Conservation (phyloP, 2,113 vertebrate species). For the Mustela lutreola region DNA sequence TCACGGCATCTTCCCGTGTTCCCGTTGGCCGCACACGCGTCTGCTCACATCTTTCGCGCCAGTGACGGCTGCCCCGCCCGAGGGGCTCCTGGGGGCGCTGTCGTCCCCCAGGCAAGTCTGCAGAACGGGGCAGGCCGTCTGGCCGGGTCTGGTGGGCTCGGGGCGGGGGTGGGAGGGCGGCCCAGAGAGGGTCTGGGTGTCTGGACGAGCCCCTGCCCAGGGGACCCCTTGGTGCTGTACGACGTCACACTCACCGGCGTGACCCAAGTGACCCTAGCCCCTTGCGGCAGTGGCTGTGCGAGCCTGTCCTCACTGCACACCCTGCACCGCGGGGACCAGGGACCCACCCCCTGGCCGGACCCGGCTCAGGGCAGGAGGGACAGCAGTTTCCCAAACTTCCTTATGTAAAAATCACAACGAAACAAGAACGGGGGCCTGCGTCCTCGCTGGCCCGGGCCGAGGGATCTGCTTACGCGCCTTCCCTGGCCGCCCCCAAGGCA, state of each 20-base stretch:
- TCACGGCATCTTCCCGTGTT: not conserved
- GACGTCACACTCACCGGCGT: too few species aligned
- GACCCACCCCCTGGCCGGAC: not conserved
- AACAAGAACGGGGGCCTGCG: accelerated
- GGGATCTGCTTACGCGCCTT: accelerated
- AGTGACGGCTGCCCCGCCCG: accelerated
- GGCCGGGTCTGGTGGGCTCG: not conserved
- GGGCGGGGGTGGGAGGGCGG: accelerated
- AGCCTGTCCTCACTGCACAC: not conserved
- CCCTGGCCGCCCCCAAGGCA: not conserved
- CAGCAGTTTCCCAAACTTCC: not conserved
- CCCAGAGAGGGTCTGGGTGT: not conserved
- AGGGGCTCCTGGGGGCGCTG: not conserved
- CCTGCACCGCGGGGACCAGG: not conserved
- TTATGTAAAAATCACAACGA: not conserved
- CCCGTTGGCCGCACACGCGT: not conserved
- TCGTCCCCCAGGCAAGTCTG: not conserved
- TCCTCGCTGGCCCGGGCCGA: not conserved
- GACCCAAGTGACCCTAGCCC: not conserved
- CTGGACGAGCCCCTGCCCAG: not conserved
- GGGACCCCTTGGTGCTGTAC: not conserved
- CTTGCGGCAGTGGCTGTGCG: not conserved
- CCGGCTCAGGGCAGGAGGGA: not conserved
- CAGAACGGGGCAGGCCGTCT: not conserved
- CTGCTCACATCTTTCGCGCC: not conserved